A percentile compares a stretch with the other conserved stretches of the same genome.
phyloP scores from a whole-genome alignment of 2,113 vertebrate genomes.

The Charina bottae region DNA sequence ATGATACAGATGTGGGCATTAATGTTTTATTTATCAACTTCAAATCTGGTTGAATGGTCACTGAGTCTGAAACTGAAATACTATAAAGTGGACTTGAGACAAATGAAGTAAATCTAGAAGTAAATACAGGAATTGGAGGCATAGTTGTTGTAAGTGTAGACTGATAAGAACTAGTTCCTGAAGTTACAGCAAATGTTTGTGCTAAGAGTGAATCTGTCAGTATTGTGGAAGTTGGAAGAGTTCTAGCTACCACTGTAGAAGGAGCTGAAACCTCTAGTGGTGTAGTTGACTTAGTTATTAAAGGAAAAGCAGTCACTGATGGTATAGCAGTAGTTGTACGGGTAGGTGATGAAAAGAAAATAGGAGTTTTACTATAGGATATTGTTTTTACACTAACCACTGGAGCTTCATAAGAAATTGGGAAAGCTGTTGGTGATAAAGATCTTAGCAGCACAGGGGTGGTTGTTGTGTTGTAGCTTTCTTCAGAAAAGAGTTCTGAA shows the following conservation, averaged over 20 bases:
- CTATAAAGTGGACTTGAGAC: slow-evolving; percentile 26
- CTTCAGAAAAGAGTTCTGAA: slow-evolving; percentile 48
- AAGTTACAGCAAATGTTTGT: not conserved
- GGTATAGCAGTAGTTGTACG: slow-evolving; percentile 6
- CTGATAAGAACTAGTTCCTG: slow-evolving; percentile 16
- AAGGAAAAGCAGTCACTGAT: not conserved
- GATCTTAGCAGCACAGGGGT: slow-evolving; percentile 44
- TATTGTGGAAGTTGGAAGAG: slow-evolving; percentile 24
- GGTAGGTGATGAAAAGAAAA: not conserved
- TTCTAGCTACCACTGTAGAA: slow-evolving; percentile 36
- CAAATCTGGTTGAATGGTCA: slow-evolving; percentile 12
- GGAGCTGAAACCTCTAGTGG: slow-evolving; percentile 7
- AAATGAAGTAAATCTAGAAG: slow-evolving; percentile 37
- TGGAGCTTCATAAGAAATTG: slow-evolving; percentile 34
- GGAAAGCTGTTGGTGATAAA: slow-evolving; percentile 48
- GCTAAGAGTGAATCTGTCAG: not conserved
- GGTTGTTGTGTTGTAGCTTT: slow-evolving; percentile 43
- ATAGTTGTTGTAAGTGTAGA: slow-evolving; percentile 23
- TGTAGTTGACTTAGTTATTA: slow-evolving; percentile 1
- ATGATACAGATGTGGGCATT: slow-evolving; percentile 30
- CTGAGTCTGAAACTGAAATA: slow-evolving; percentile 18
- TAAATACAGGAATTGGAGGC: slow-evolving; percentile 13
- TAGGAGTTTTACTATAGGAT: not conserved
- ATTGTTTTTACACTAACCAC: slow-evolving; percentile 29
- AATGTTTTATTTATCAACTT: slow-evolving; percentile 29